Evolutionary conservation across 2,888 invertebrate species (phyloP).

Genomic region (Drosophila flavopinicola): DNA sequence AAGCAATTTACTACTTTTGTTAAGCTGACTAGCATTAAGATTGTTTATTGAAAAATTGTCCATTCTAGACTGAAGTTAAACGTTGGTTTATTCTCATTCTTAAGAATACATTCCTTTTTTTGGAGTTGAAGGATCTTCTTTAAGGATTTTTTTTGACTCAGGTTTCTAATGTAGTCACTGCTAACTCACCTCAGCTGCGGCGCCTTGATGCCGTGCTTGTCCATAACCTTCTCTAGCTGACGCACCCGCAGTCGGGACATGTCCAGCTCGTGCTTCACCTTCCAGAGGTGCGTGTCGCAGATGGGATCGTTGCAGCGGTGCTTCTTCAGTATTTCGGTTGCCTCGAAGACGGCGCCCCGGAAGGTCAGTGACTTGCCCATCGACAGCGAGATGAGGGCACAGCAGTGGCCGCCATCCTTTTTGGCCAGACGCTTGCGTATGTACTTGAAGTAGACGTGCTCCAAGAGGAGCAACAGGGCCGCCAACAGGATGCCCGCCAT

Average conservation of each 20-base stretch:
- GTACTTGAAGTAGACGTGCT: slow-evolving; percentile 98
- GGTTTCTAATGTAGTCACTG: too few relatives aligned
- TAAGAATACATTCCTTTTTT: too few relatives aligned
- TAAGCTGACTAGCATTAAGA: too few relatives aligned
- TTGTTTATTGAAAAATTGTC: too few relatives aligned
- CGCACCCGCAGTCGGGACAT: slow-evolving; percentile 93
- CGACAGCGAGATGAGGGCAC: slow-evolving; percentile 95
- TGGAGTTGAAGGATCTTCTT: too few relatives aligned
- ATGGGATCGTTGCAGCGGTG: slow-evolving; percentile 91
- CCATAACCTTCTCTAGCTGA: slow-evolving; percentile 93
- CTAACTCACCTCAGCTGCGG: slow-evolving; percentile 87
- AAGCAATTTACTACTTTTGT: too few relatives aligned
- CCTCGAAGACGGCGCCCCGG: slow-evolving; percentile 91
- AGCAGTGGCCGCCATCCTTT: slow-evolving; percentile 95
- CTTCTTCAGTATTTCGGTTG: slow-evolving; percentile 90
- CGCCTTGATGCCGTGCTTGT: slow-evolving; percentile 92
- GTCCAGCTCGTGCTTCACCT: slow-evolving; percentile 95
- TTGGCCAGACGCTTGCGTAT: slow-evolving; percentile 94
- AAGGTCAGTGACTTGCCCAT: slow-evolving; percentile 94
- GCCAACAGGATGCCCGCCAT: slow-evolving; percentile 97
- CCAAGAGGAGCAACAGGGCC: slow-evolving; percentile 92
- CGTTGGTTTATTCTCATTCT: too few relatives aligned
- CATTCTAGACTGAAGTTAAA: too few relatives aligned
- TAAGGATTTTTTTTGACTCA: too few relatives aligned
- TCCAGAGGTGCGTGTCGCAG: slow-evolving; percentile 94